Base-by-base conservation (phyloP, 2,888 invertebrate species). In the Drosophila rellima region DNA sequence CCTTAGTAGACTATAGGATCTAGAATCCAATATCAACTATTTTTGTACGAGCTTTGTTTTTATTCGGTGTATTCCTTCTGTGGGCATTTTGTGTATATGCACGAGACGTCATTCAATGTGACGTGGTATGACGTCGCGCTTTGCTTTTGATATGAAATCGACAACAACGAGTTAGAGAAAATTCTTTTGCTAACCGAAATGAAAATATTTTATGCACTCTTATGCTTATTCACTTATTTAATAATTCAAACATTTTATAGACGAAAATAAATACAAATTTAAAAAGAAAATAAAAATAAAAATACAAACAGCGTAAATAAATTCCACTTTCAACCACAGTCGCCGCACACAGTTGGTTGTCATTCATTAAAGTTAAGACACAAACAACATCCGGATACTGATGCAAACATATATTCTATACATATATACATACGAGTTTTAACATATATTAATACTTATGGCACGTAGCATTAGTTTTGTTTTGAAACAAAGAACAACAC, bases 181-280 rank as follows among this genome's bases (percentile, higher is more conserved):
- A 63, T 65, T 63, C 47, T 67, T 59, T 65, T 74, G 51, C 54
- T 37, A 51, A 44, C 48, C 40, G 40, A 60, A 54, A 63, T 51
- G 29, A 7, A 66, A 52, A 55, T 48, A 61, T 75, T 78, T 74
- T 80, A 82, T 73, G 77, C 80, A 80, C 77, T 80, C 76, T 84
- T 70, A 74, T 77, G 67, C 55, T 44, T 70, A 68, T 70, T 78
- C 66, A 51, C 61, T 82, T 75, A 68, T 72, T 63, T 64, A 75
- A 69, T 72, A 75, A 65, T 51, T 66, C 29, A 67, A 82, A 70
- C 45, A 68, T 42, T 52, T 60, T 64, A 80, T 73, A 67, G 75
- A 68, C 63, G n/a, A 56, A 69, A 68, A 54, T 39, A 60, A 70
- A 55, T 59, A 68, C 20, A 62, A 40, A 39, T 37, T 51, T 20